Percentiles rank a stretch among this genome's conserved stretches.
phyloP scores from a whole-genome alignment of 2,888 invertebrate species.

The Eupithecia subfuscata region DNA sequence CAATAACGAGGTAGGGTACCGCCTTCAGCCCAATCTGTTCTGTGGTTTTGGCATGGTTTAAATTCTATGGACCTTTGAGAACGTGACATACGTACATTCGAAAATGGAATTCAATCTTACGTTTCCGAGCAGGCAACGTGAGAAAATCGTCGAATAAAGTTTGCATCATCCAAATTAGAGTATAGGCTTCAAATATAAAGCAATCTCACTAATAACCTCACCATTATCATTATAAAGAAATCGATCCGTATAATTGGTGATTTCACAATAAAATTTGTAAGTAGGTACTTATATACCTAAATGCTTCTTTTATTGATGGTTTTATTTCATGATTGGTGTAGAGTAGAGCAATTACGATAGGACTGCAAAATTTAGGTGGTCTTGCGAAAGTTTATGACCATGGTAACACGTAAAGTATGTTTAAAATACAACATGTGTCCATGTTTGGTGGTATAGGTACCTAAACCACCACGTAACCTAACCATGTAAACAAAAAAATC shows the following conservation, averaged over 20 bases:
- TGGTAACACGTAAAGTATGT: neutral
- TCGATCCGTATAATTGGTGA: constrained; percentile 46
- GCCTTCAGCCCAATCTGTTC: too few relatives aligned
- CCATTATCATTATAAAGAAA: constrained; percentile 48
- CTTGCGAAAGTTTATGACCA: neutral
- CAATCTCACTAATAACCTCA: constrained; percentile 37
- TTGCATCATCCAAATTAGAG: constrained; percentile 22
- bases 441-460: too few relatives aligned
- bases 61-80: neutral
- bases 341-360: constrained; percentile 19
- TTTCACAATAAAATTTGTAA: constrained; percentile 49
- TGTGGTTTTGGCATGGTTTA: neutral
- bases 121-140: neutral
- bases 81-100: neutral
- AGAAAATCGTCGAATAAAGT: neutral
- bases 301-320: constrained; percentile 19
- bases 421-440: neutral
- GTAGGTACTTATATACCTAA: neutral
- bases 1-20: too few relatives aligned
- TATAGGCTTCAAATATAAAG: constrained; percentile 21
- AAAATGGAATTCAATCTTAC: neutral
- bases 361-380: constrained; percentile 8
- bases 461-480: too few relatives aligned
- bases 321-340: constrained; percentile 26
- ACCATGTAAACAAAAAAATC: too few relatives aligned